Evolutionary conservation across 2,888 invertebrate genomes (phyloP), one percentile per base, ranked within the genome.

Genomic region (Steinernema hermaphroditum): DNA sequence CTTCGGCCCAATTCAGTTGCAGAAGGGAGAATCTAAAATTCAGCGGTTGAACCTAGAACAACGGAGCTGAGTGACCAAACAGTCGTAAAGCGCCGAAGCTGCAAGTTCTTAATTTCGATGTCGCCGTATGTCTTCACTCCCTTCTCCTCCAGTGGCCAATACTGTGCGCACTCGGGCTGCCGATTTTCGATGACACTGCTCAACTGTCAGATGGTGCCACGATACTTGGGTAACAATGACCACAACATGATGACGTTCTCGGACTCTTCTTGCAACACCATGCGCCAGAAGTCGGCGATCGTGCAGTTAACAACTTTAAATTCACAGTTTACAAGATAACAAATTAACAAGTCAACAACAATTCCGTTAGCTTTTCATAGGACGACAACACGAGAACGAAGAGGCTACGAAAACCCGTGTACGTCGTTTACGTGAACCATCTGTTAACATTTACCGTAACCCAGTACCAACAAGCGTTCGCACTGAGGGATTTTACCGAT

Each of bases 151-250:
- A 22, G 24, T 34, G 81, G 81, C 81, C 81, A 81, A 54, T 81
- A 81, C 70, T 80, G 80, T 8, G 80, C 80, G 88, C 97, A 97
- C 89, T 97, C 97, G 71, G 22, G 27, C 69, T 77, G 41, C 16
- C 76, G 72, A 32, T 75, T 77, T 68, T 75, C 75, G 22, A n/a
- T 68, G 2, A 24, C 19, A 44, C 77, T 75, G 43, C 75, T 44
- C 16, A 16, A 16, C 16, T 16, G 16, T 16, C 46, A 16, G 16
- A 16, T 16, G 16, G 16, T 44, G 46, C 16, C 16, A 44, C 16
- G 16, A 16, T 44, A 44, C 16, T 44, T 16, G 16, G 16, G 92
- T 77, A 27, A 29, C 9, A 43, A 16, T 44, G n/a, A n/a, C n/a
- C 24, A 50, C 24, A 75, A 49, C 75, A 75, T 75, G 46, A 75